Base-by-base conservation (phyloP, 2,113 vertebrate genomes). In the Perca fluviatilis region DNA sequence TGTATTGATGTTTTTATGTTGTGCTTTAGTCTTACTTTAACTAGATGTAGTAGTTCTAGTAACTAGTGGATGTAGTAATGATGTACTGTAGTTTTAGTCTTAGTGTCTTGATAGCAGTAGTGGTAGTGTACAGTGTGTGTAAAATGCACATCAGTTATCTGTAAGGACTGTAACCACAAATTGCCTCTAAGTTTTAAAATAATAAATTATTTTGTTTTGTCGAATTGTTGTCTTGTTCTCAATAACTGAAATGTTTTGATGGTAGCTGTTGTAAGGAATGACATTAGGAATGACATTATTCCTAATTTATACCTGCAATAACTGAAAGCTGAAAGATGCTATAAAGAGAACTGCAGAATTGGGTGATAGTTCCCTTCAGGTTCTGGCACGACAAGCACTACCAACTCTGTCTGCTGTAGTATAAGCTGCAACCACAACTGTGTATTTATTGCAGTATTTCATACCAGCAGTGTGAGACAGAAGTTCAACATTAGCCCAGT, bases 181-280 rank as follows among this genome's bases (percentile, higher is more conserved):
- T 72, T 87, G 77, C 76, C 80, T 92, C 83, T 92, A 79, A 36
- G 85, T 92, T 90, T 93, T 25, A 89, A 84, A 87, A 74, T 69
- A 84, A 92, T 93, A 93, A 91, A 94, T 94, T 90, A 94, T 93
- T 94, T 86, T 85, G 71, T 93, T 63, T 86, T 87, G 81, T 90
- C 69, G 5, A 86, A 85, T 63, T 79, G n/a, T 68, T 72, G 30
- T 60, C 13, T 76, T 67, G 43, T 80, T 43, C 16, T 75, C 4
- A 15, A 43, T 58, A 30, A 33, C 12, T 60, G 8, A 23, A 19
- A 19, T 54, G 7, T 60, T 76, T 18, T 68, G 19, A 61, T 43
- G 33, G 43, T 21, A 11, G 8, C 25, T 36, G 25, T 60, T 25
- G 5, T 15, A 9, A 47, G 2, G 18, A 40, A 75, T 40, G 13